A percentile compares a stretch with the other conserved stretches of the same genome.
Conservation (phyloP, 2,797 vertebrate species). For the Macropodus opercularis region DNA sequence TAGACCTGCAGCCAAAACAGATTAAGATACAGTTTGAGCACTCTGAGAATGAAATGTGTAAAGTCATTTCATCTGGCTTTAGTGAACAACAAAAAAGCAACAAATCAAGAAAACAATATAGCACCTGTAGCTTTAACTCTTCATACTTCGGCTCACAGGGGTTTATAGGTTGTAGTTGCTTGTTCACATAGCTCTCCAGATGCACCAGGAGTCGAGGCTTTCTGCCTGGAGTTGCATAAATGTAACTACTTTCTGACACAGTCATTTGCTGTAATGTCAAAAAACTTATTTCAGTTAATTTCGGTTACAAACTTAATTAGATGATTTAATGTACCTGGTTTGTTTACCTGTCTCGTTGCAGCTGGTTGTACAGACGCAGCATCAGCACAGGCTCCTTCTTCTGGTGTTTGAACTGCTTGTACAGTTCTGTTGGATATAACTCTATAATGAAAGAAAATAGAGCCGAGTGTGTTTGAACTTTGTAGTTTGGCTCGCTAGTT, state of each 20-base stretch:
- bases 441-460: constrained; percentile 7
- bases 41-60: neutral
- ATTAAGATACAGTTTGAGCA: constrained; percentile 3
- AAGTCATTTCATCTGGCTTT: neutral
- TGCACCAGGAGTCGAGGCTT: constrained; percentile 82
- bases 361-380: constrained; percentile 12
- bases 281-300: no score
- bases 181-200: constrained; percentile 79
- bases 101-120: neutral
- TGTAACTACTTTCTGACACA: constrained; percentile 36
- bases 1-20: constrained; percentile 79
- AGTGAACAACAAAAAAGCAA: neutral
- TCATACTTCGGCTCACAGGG: constrained; percentile 69
- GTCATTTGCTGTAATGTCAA: no score
- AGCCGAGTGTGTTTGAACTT: neutral
- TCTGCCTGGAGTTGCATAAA: constrained; percentile 53
- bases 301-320: no score
- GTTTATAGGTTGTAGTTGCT: constrained; percentile 79
- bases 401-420: constrained; percentile 19
- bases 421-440: neutral
- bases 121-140: constrained; percentile 85
- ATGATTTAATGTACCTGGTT: neutral
- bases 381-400: neutral
- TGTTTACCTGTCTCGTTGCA: constrained; percentile 29
- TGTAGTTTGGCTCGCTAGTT: neutral